Evolutionary conservation across 2,888 invertebrate genomes (phyloP), one percentile per base, ranked within the genome.

Genomic region (Ganaspis brasiliensis): DNA sequence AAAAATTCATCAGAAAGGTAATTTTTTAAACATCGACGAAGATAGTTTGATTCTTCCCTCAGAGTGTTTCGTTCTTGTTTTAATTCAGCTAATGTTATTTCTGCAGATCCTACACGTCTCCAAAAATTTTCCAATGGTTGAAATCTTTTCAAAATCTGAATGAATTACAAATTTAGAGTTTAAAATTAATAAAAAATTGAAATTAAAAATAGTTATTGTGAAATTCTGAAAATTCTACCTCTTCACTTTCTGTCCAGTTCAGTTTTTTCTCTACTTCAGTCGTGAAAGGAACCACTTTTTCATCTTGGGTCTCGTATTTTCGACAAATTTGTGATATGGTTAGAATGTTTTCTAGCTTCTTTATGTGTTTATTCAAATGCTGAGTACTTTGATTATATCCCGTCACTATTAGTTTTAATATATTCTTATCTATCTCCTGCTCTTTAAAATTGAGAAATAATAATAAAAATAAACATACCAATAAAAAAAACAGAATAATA

Each of bases 271-370:
- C 19, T n/a, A n/a, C n/a, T 55, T 31, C 21, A 52, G 56, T 56
- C 24, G 49, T 19, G 19, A 78, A 79, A 3, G 83, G 81, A 52
- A 85, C 40, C 72, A 87, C 73, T 76, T 86, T 86, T 24, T 90
- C 89, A 31, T 86, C 79, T 19, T 84, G 77, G 0, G 83, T 86
- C 77, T 90, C 89, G 35, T 87, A 89, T 61, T 89, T 91, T 45
- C 82, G 75, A 76, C 89, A 91, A 26, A 84, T 84, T 37, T 86
- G 76, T 16, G 85, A 35, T 0, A 88, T 63, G 19, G 37, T 78
- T 6, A 89, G 79, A 19, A 90, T 74, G 37, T 73, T 83, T 72
- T 87, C 79, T 9, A 84, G 84, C 56, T 88, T 90, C 12, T 55
- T 63, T 6, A 77, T 40, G 21, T 87, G 75, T 2, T 14, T 2